A percentile compares a stretch with the other conserved stretches of the same genome.
Evolutionary conservation across 2,113 vertebrate genomes (phyloP).

Genomic region (Scartelaos histophorus): DNA sequence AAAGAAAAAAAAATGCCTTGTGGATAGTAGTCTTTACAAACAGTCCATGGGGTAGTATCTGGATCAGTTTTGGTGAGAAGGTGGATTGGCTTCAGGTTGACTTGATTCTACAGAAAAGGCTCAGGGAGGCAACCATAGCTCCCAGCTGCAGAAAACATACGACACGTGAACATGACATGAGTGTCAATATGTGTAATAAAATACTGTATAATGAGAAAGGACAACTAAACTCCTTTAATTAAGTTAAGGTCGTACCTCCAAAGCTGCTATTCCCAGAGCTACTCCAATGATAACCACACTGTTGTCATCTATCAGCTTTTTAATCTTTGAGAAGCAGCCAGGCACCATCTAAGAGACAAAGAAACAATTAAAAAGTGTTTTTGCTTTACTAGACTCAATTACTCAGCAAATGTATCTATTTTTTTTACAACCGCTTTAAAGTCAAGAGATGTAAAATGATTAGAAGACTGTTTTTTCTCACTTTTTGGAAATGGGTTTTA

Average conservation of each 20-base stretch:
- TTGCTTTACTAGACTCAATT: not conserved
- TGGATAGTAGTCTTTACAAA: not conserved
- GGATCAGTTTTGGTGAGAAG: not conserved
- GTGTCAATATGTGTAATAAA: not conserved
- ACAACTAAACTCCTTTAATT: not conserved
- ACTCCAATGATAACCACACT: conserved; percentile 68
- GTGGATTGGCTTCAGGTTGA: conserved; percentile 21
- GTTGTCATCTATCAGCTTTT: conserved; percentile 66
- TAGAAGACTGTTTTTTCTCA: not conserved
- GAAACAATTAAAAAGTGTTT: not conserved
- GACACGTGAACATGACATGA: not conserved
- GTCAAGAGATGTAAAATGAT: not conserved
- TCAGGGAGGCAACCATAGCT: conserved; percentile 76
- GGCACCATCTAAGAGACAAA: conserved; percentile 30
- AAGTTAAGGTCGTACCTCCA: conserved; percentile 74
- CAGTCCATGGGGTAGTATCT: not conserved
- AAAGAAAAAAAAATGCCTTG: too few relatives aligned
- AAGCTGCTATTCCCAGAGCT: conserved; percentile 73
- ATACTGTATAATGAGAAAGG: not conserved
- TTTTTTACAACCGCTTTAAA: not conserved
- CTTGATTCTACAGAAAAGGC: conserved; percentile 67
- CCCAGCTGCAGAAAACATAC: conserved; percentile 56
- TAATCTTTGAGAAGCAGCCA: conserved; percentile 73
- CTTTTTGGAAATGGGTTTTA: not conserved
- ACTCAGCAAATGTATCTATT: not conserved